Evolutionary conservation across 2,797 vertebrate species (phyloP).

Genomic region (Sciaenops ocellatus): DNA sequence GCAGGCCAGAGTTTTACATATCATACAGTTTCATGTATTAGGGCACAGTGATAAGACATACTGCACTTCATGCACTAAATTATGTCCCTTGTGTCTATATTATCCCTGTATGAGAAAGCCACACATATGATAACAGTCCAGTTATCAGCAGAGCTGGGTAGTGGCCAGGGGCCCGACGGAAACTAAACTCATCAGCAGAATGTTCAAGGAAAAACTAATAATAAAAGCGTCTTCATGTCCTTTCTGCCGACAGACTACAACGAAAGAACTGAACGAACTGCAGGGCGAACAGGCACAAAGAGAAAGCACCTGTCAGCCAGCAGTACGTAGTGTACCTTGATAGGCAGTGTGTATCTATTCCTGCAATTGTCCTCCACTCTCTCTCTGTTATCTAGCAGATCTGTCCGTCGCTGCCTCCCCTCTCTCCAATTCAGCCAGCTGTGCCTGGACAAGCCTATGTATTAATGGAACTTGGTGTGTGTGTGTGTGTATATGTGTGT

Average conservation of each 20-base stretch:
- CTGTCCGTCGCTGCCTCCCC: slow-evolving; percentile 12
- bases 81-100: no score
- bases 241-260: background rate
- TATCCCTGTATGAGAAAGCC: background rate
- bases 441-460: slow-evolving; percentile 28
- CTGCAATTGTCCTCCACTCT: slow-evolving; percentile 20
- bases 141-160: background rate
- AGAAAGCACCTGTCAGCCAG: slow-evolving; percentile 45
- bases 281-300: slow-evolving; percentile 17
- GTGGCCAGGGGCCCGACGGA: background rate
- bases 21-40: background rate
- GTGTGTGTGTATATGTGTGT: slow-evolving; percentile 7
- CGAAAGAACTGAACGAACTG: slow-evolving; percentile 20
- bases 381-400: slow-evolving; percentile 21
- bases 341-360: slow-evolving; percentile 28
- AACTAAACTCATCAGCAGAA: slow-evolving; percentile 1
- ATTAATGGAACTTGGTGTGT: slow-evolving; percentile 22
- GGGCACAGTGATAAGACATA: background rate
- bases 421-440: slow-evolving; percentile 26
- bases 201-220: slow-evolving; percentile 11
- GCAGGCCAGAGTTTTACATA: background rate
- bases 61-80: background rate
- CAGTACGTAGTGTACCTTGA: slow-evolving; percentile 12
- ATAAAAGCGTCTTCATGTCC: slow-evolving; percentile 20
- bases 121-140: background rate